These are phyloP conservation scores for Augochlorella aurata DNA, from an alignment of 2,888 invertebrate genomes.

Conservation along the genomic window DNA sequence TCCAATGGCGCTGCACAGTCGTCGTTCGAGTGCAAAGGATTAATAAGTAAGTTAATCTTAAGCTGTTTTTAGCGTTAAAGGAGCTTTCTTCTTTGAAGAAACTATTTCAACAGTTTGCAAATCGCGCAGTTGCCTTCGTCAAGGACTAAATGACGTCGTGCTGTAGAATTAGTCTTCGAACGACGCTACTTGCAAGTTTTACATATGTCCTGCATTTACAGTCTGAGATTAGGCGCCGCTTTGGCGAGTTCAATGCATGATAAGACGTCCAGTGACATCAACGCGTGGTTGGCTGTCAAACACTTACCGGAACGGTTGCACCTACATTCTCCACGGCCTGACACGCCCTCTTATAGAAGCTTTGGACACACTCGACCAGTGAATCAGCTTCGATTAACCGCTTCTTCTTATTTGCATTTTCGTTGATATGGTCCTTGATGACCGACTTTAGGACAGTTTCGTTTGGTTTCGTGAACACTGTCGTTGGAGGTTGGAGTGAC, in stretches of 20 bases:
- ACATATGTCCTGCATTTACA: background rate
- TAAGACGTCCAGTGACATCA: background rate
- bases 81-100: too few species aligned
- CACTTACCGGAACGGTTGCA: slow-evolving; percentile 19
- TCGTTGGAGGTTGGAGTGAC: slow-evolving; percentile 24
- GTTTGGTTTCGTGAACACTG: slow-evolving; percentile 13
- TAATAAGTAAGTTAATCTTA: background rate
- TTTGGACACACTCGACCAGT: slow-evolving; percentile 30
- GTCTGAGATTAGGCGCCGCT: background rate
- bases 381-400: background rate
- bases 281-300: background rate
- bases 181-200: background rate
- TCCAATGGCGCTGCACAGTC: too few species aligned
- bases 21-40: background rate
- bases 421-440: background rate
- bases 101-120: too few species aligned
- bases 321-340: background rate
- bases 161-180: background rate
- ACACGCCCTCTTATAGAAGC: slow-evolving; percentile 6
- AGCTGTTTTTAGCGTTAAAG: too few species aligned
- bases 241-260: background rate
- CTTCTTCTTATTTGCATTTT: background rate
- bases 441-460: slow-evolving; percentile 7
- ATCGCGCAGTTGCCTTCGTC: too few species aligned
- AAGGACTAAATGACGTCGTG: too few species aligned